Evolutionary conservation across 2,113 vertebrate species (phyloP), one percentile per base, ranked within the genome.

Genomic region (Smithornis capensis): DNA sequence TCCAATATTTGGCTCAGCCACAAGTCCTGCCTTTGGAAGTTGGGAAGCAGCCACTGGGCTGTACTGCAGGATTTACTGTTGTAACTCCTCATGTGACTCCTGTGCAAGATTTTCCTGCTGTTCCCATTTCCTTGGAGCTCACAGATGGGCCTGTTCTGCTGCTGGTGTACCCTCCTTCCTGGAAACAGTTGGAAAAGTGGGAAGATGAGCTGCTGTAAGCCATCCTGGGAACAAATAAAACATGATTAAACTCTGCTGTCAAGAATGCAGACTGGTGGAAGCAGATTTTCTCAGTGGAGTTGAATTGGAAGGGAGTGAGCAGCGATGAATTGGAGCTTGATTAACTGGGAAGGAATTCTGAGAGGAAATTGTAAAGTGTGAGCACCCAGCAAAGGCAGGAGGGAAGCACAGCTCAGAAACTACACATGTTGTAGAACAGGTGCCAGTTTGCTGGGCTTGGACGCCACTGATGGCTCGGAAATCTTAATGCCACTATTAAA

Each of bases 41-140:
- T 35, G 68, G 29, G 74, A 19, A 76, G 68, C 78, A 42, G 40
- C 16, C 16, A 14, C n/a, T 0, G 2, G 63, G 49, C n/a, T 73
- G 6, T 40, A 6, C 53, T 80, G 87, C 74, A 76, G 78, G 10
- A 23, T 55, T 90, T 47, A 14, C 50, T 81, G 83, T 33, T 83
- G 71, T 82, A 86, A 24, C 49, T 49, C 75, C 11, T 44, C 92
- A 65, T 69, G 75, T 83, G 92, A 79, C 29, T 77, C 19, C 73
- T 77, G 71, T 47, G 45, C 55, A 80, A 73, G 87, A 59, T 92
- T 90, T 93, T 94, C 91, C 95, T 91, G 80, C 12, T 63, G 82
- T 40, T 95, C 47, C 64, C 24, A 10, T 59, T 78, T 70, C 68
- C 78, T 47, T 50, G 62, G 63, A 87, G 55, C 76, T 77, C 28